phyloP scores from a whole-genome alignment of 2,888 invertebrate genomes.

The Sceliomorpha sp. region DNA sequence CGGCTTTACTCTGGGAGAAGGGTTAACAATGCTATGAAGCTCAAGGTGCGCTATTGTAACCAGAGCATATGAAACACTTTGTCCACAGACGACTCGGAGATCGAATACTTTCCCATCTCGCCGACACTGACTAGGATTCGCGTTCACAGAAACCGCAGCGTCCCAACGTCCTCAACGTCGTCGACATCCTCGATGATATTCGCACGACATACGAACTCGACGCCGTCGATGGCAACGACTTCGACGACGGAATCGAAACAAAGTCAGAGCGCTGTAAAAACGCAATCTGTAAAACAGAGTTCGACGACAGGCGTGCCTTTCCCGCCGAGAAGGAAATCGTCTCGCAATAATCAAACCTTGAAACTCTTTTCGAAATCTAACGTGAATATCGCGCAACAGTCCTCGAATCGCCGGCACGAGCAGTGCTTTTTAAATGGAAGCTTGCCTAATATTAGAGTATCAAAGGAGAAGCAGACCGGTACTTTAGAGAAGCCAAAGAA shows the following conservation, averaged over 20 bases:
- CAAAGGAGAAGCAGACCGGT: constrained; percentile 84
- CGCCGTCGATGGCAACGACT: constrained; percentile 58
- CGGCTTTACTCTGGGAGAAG: constrained; percentile 69
- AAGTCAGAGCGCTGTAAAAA: not conserved
- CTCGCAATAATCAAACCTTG: constrained; percentile 86
- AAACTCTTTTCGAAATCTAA: constrained; percentile 82
- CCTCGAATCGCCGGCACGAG: constrained; percentile 80
- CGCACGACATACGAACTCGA: constrained; percentile 83
- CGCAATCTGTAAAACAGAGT: constrained; percentile 49
- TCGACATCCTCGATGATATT: constrained; percentile 81
- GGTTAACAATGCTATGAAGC: constrained; percentile 58
- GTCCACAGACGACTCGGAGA: constrained; percentile 88
- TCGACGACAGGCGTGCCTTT: constrained; percentile 83
- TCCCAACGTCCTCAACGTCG: constrained; percentile 76
- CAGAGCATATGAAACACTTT: constrained; percentile 61
- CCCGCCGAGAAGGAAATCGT: constrained; percentile 88
- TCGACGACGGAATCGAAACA: constrained; percentile 9
- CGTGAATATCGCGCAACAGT: constrained; percentile 80
- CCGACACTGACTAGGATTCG: constrained; percentile 90
- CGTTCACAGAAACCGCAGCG: constrained; percentile 85
- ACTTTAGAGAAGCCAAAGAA: constrained; percentile 80
- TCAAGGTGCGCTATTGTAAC: constrained; percentile 46
- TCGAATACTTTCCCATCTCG: constrained; percentile 91
- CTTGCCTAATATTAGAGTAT: constrained; percentile 83
- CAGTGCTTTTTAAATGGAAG: constrained; percentile 81